Evolutionary conservation across 2,113 vertebrate genomes (phyloP), one percentile per base, ranked within the genome.

Genomic region (Trematomus loennbergii): DNA sequence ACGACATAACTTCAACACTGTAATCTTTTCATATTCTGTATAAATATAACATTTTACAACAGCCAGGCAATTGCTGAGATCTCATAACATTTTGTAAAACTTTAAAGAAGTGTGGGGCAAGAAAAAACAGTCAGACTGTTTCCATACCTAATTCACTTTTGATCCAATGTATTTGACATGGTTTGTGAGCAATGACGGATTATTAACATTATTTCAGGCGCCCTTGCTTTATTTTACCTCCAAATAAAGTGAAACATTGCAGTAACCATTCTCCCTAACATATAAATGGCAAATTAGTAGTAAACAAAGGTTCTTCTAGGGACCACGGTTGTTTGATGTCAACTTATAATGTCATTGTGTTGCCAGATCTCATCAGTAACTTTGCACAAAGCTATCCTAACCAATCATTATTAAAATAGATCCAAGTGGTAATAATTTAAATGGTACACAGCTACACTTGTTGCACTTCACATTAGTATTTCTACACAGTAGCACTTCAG

Each of bases 401-500:
- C 5, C 5, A 20, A 58, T 69, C 4, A 36, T n/a, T 25, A n/a
- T 12, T 6, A 18, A 55, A 55, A 55, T 43, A 20, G 33, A 48
- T 17, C 40, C 9, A 50, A 5, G 12, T 68, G 18, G n/a, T 53
- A 20, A 46, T 54, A 20, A 29, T 80, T 22, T 22, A 33, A 46
- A 61, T 46, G 12, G 52, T 33, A 50, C 64, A 49, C 18, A 57
- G 13, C 29, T 49, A 0, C 45, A 48, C 75, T 63, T 72, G 63
- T 59, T 68, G 61, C 20, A 55, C 52, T 58, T 67, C 25, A 69
- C 43, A 48, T 18, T 2, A 25, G 15, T 6, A 2, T 60, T 72
- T 66, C 53, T 9, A 54, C 7, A 48, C 4, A 77, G 75, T n/a
- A 59, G 18, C 49, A 13, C 57, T 45, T 61, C 17, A 61, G 61